Evolutionary conservation across 1,140 invertebrate genomes (phyloP).

Genomic region (Sycophila sp.): DNA sequence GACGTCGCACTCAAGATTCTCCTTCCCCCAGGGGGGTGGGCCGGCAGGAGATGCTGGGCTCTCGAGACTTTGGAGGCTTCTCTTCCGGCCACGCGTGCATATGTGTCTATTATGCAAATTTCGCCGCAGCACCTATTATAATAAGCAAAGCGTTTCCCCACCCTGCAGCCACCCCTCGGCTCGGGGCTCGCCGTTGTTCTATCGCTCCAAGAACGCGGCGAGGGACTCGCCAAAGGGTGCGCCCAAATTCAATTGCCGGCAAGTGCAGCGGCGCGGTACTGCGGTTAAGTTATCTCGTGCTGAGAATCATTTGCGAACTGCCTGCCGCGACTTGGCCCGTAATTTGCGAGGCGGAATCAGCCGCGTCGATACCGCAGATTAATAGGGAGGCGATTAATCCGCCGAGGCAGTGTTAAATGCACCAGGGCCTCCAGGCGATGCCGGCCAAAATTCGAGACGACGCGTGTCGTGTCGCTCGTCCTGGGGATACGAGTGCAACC

Average conservation of each 20-base stretch:
- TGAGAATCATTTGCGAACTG: slow-evolving; percentile 8
- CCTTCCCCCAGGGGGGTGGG: neutral
- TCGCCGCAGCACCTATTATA: slow-evolving; percentile 51
- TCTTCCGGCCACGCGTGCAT: slow-evolving; percentile 49
- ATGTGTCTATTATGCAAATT: slow-evolving; percentile 62
- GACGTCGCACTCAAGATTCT: slow-evolving; percentile 39
- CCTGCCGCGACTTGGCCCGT: neutral
- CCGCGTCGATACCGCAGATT: slow-evolving; percentile 24
- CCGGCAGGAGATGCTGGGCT: too few species aligned
- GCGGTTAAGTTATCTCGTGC: slow-evolving; percentile 20
- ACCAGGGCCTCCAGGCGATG: neutral
- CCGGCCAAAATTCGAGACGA: slow-evolving; percentile 1
- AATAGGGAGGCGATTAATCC: slow-evolving; percentile 20
- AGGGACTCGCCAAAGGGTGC: neutral
- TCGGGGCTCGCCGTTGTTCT: neutral
- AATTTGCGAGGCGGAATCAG: neutral
- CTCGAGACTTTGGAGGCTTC: slow-evolving; percentile 31
- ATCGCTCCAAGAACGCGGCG: neutral
- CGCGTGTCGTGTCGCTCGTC: too few species aligned
- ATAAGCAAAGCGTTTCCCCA: slow-evolving; percentile 51
- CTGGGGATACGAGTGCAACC: too few species aligned
- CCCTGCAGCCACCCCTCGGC: neutral
- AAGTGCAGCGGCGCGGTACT: neutral
- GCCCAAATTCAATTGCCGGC: slow-evolving; percentile 19
- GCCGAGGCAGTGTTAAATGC: neutral